Conservation (phyloP, 2,113 vertebrate genomes). For the Heterotilapia buettikoferi region DNA sequence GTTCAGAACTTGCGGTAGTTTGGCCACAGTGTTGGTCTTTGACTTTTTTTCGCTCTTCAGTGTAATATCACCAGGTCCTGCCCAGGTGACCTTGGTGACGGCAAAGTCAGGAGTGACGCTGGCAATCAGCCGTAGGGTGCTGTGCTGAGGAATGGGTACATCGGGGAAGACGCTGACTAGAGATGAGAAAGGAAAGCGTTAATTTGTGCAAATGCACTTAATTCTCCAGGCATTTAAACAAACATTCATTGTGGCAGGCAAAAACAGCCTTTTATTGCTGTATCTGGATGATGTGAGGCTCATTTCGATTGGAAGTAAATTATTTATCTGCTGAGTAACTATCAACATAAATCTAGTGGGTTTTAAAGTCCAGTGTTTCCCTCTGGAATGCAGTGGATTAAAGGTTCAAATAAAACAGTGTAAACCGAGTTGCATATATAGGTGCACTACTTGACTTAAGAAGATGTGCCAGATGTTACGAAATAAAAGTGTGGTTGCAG, state of each 20-base stretch:
- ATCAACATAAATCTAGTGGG: neutral
- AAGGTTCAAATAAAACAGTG: neutral
- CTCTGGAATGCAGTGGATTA: neutral
- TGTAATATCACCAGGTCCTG: slow-evolving; percentile 10
- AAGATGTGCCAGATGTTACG: neutral
- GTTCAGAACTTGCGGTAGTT: slow-evolving; percentile 50
- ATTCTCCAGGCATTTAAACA: neutral
- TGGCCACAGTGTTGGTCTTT: slow-evolving; percentile 28
- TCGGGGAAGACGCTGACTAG: slow-evolving; percentile 43
- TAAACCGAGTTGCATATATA: neutral
- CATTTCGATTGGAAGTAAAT: neutral
- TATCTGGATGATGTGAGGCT: neutral
- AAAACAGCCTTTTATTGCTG: neutral
- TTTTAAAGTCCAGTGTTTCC: neutral
- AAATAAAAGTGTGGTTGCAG: neutral
- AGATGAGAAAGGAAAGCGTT: neutral
- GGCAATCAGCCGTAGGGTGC: slow-evolving; percentile 57
- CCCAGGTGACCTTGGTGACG: slow-evolving; percentile 51
- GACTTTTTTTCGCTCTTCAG: slow-evolving; percentile 29
- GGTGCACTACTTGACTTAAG: neutral
- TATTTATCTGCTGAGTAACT: neutral
- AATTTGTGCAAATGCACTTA: neutral
- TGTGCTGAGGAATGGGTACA: slow-evolving; percentile 27
- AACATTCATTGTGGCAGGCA: neutral
- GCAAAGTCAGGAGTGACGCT: slow-evolving; percentile 27